Percentiles rank a stretch among this genome's conserved stretches.
Conservation (phyloP, 2,113 vertebrate genomes). For the Nicator chloris region DNA sequence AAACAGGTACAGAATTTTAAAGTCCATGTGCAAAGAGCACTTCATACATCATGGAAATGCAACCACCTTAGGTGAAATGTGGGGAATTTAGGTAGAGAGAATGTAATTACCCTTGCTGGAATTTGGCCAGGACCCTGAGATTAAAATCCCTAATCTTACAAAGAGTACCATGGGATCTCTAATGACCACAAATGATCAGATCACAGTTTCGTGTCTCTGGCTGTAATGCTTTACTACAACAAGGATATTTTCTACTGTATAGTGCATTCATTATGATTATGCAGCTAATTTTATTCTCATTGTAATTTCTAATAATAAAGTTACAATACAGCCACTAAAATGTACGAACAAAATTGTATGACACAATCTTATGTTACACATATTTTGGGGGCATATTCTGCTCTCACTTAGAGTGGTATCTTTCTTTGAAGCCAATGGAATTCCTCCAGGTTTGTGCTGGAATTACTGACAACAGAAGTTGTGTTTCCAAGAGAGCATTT, state of each 20-base stretch:
- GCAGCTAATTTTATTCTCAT: constrained; percentile 1
- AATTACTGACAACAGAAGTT: constrained; percentile 22
- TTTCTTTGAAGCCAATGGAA: constrained; percentile 35
- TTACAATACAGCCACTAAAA: constrained; percentile 1
- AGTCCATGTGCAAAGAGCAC: neutral
- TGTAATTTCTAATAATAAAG: constrained; percentile 25
- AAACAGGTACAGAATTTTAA: constrained; percentile 5
- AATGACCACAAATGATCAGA: constrained; percentile 59
- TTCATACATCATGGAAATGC: constrained; percentile 27
- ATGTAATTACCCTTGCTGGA: constrained; percentile 55
- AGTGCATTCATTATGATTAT: constrained; percentile 1
- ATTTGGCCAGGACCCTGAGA: constrained; percentile 47
- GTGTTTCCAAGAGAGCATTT: neutral
- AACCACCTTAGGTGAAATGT: constrained; percentile 41
- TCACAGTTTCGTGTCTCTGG: constrained; percentile 29
- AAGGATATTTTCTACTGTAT: constrained; percentile 6
- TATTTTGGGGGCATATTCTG: constrained; percentile 27
- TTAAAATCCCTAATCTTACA: constrained; percentile 58
- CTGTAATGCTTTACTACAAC: constrained; percentile 24
- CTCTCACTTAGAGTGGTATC: neutral
- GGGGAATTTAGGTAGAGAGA: constrained; percentile 37
- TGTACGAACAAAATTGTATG: neutral
- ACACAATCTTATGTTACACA: neutral
- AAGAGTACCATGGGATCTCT: constrained; percentile 49
- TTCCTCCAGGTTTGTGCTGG: constrained; percentile 17